Evolutionary conservation across 92 coral and sea anemone genomes (phyloP).

Genomic region (Epizoanthus fatuus): DNA sequence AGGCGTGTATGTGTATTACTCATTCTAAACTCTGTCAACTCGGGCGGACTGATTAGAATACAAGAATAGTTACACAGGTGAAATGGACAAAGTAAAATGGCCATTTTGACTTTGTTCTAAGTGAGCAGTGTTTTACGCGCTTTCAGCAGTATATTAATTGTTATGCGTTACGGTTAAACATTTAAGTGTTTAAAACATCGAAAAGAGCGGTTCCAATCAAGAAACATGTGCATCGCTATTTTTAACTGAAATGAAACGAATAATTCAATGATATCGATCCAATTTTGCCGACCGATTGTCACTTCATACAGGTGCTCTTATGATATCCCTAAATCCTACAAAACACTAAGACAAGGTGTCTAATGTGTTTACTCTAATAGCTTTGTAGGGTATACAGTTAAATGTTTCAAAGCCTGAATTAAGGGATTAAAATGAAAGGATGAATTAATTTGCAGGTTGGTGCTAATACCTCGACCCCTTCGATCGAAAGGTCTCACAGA

Average conservation of each 20-base stretch:
- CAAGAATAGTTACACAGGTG: conserved; percentile 29
- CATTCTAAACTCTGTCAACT: conserved; percentile 15
- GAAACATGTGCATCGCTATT: background rate
- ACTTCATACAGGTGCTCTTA: conserved; percentile 13
- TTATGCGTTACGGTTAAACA: background rate
- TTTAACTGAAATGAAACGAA: background rate
- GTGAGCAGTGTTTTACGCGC: conserved; percentile 15
- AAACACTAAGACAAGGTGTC: conserved; percentile 11
- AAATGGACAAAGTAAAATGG: conserved; percentile 11
- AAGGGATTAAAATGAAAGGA: conserved; percentile 24
- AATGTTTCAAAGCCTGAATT: conserved; percentile 14
- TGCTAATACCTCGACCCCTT: background rate
- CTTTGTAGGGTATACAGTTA: conserved; percentile 14
- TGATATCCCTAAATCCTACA: background rate
- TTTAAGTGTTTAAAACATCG: background rate
- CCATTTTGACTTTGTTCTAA: conserved; percentile 5
- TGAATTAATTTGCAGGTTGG: conserved; percentile 13
- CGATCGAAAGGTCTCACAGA: background rate
- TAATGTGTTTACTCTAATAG: conserved; percentile 4
- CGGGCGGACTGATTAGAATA: background rate
- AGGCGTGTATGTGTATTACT: background rate
- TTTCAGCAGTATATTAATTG: background rate
- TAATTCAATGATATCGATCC: background rate
- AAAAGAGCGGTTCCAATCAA: background rate
- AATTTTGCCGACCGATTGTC: background rate